Evolutionary conservation across 2,888 invertebrate genomes (phyloP), one percentile per base, ranked within the genome.

Genomic region (Drosophila testacea): DNA sequence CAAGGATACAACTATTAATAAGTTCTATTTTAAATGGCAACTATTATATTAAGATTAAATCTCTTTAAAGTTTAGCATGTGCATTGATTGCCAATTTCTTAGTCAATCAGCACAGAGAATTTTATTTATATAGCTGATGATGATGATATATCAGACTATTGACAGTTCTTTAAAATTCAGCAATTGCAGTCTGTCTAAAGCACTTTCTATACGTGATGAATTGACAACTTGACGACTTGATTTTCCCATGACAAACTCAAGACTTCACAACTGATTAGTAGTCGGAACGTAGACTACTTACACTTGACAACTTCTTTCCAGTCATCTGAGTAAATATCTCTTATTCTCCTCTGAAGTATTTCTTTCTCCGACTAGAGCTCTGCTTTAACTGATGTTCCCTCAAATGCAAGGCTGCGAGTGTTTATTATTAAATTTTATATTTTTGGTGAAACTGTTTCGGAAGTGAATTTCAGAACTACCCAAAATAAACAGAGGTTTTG

Each of bases 261-360:
- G 65, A 52, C 50, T 50, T 50, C 46, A 27, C 51, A 60, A 52
- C 65, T 65, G 65, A 44, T 65, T 65, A 65, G 65, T 65, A 65
- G 60, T 60, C 65, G 46, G 10, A 28, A 34, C 60, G 28, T 44
- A 36, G 57, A 41, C 63, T 9, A 32, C 32, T 32, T 50, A 34
- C 32, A 41, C 55, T 56, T 63, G 55, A 63, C 57, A 36, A 42
- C 63, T 55, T 55, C 28, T 52, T 27, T 30, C 7, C 50, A 22
- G 30, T 13, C 22, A n/a, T 11, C 22, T 38, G 36, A 27, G 22
- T 4, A 13, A 4, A 1, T 16, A 39, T 16, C 11, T 13, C 11
- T 28, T 2, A 32, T n/a, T 13, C 10, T 16, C 16, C 51, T 38
- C 28, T 30, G 6, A 27, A 1, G 13, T 16, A 38, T 5, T 61